Conservation (phyloP, 2,113 vertebrate species). For the Columbina picui region DNA sequence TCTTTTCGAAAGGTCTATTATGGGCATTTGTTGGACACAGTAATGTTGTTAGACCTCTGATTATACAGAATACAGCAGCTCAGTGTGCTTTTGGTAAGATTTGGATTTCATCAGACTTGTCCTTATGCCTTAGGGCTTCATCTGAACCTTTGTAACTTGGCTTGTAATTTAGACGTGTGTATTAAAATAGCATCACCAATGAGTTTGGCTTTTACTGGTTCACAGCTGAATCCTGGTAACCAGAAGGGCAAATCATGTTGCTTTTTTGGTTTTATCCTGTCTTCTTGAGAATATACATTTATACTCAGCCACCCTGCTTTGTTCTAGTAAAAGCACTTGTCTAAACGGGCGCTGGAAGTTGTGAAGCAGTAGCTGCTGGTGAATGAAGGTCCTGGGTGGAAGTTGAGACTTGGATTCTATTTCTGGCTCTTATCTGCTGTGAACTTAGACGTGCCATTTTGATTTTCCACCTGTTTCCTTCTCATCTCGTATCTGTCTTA, state of each 20-base stretch:
- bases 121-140: background rate
- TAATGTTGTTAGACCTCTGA: background rate
- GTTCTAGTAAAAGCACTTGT: background rate
- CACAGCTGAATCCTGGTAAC: background rate
- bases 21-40: background rate
- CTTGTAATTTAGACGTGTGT: background rate
- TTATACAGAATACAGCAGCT: background rate
- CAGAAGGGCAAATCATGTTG: background rate
- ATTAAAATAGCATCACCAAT: background rate
- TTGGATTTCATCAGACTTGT: background rate
- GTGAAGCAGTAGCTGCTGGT: background rate
- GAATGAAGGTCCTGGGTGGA: background rate
- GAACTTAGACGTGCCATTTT: background rate
- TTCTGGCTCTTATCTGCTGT: conserved; percentile 28
- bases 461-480: conserved; percentile 38
- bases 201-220: background rate
- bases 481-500: background rate
- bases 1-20: background rate
- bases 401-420: conserved; percentile 6
- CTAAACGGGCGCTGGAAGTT: accelerated
- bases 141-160: background rate
- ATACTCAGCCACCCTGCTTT: background rate
- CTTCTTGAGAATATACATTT: background rate
- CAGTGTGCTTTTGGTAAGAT: background rate
- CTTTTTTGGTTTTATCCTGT: background rate